These are phyloP conservation scores for Drosophila paranaensis DNA, from an alignment of 2,888 invertebrate species.

Conservation along the genomic window DNA sequence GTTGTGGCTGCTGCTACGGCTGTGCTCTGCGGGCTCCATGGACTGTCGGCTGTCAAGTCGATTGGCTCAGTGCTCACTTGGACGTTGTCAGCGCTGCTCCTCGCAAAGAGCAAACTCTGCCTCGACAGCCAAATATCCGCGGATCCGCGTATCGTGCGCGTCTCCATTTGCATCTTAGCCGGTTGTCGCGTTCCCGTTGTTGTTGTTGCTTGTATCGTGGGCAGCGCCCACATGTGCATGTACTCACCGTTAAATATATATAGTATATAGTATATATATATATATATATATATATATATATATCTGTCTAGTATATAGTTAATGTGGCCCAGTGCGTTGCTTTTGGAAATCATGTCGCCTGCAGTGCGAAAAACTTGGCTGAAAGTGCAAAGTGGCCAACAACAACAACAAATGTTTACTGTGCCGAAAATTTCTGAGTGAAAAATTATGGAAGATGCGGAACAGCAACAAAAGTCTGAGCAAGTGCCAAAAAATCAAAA, in stretches of 20 bases:
- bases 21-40: slow-evolving; percentile 68
- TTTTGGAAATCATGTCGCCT: slow-evolving; percentile 79
- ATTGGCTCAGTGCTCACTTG: slow-evolving; percentile 72
- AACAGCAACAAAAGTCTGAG: slow-evolving; percentile 26
- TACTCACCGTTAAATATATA: slow-evolving; percentile 15
- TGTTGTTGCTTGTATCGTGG: slow-evolving; percentile 25
- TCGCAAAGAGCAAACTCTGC: slow-evolving; percentile 37
- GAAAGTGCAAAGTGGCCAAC: slow-evolving; percentile 45
- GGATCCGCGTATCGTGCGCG: slow-evolving; percentile 6
- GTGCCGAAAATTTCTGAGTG: slow-evolving; percentile 12
- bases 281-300: slow-evolving; percentile 24
- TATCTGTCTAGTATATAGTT: slow-evolving; percentile 33
- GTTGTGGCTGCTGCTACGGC: slow-evolving; percentile 13
- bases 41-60: slow-evolving; percentile 71
- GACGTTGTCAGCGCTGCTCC: slow-evolving; percentile 63
- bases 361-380: slow-evolving; percentile 63
- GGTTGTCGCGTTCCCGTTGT: slow-evolving; percentile 46
- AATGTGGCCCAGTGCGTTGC: slow-evolving; percentile 64
- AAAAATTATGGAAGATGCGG: slow-evolving; percentile 55
- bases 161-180: slow-evolving; percentile 52
- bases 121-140: neutral
- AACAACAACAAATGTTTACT: slow-evolving; percentile 30
- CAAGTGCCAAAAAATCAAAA: slow-evolving; percentile 51
- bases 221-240: slow-evolving; percentile 45
- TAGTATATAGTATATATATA: slow-evolving; percentile 28